phyloP scores from a whole-genome alignment of 2,888 invertebrate species.

The Anthophora plumipes region DNA sequence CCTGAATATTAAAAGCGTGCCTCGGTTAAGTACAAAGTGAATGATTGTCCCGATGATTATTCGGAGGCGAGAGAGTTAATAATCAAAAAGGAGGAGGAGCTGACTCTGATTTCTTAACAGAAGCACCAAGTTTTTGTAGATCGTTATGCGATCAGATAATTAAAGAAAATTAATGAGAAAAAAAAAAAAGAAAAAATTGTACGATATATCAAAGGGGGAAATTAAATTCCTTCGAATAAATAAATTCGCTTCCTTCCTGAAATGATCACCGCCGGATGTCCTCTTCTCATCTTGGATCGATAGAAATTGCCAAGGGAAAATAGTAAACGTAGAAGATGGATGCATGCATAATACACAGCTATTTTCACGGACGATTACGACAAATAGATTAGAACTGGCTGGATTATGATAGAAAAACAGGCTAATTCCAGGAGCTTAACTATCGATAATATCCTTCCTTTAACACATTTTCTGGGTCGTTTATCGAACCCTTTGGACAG shows the following conservation, averaged over 20 bases:
- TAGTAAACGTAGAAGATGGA: not conserved
- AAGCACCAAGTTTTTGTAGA: no score
- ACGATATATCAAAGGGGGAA: not conserved
- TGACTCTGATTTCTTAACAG: no score
- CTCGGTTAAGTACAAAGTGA: slow-evolving; percentile 17
- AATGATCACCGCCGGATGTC: not conserved
- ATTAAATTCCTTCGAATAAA: not conserved
- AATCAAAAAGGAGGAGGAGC: slow-evolving; percentile 13
- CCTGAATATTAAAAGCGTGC: slow-evolving; percentile 36
- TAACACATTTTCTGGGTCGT: slow-evolving; percentile 52
- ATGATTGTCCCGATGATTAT: slow-evolving; percentile 43
- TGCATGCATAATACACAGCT: slow-evolving; percentile 19
- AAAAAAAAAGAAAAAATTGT: not conserved
- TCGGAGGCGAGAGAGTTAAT: slow-evolving; percentile 6
- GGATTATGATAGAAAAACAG: slow-evolving; percentile 46
- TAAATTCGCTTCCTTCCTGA: not conserved
- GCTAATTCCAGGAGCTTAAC: slow-evolving; percentile 27
- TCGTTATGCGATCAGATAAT: no score
- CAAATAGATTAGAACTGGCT: slow-evolving; percentile 31
- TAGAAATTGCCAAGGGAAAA: slow-evolving; percentile 7
- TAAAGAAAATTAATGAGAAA: no score
- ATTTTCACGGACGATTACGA: slow-evolving; percentile 26
- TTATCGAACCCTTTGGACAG: slow-evolving; percentile 31
- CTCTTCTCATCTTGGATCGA: not conserved
- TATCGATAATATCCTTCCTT: slow-evolving; percentile 46